Conservation (phyloP, 2,888 invertebrate species). For the Sericinus montela region DNA sequence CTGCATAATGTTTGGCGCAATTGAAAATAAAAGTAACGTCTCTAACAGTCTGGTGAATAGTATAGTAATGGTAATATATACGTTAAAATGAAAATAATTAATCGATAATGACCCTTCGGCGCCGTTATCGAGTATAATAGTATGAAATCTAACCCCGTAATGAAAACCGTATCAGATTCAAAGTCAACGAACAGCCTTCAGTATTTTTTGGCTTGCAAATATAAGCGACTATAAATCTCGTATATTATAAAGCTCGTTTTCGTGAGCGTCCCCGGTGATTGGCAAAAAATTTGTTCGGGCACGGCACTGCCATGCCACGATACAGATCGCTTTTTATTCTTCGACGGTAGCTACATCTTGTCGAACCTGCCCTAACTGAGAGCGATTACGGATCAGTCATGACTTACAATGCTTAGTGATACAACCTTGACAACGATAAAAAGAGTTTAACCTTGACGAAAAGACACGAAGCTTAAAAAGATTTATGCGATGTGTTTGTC, state of each 20-base stretch:
- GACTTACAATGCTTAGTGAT: constrained; percentile 23
- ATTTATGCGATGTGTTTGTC: constrained; percentile 5
- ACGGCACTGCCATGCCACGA: constrained; percentile 61
- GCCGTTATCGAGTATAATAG: background rate
- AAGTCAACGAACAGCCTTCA: background rate
- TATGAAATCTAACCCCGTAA: background rate
- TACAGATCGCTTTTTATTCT: constrained; percentile 57
- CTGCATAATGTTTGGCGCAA: no score
- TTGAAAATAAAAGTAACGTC: no score
- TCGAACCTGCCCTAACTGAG: constrained; percentile 58
- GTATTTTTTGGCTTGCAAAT: constrained; percentile 45
- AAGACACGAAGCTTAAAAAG: constrained; percentile 11
- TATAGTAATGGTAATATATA: no score
- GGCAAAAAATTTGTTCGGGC: constrained; percentile 62
- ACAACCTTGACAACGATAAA: constrained; percentile 19
- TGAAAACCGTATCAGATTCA: background rate
- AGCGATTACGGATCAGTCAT: constrained; percentile 35
- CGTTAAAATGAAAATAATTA: no score
- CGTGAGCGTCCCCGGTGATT: constrained; percentile 57
- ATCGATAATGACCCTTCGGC: no score
- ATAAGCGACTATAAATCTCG: constrained; percentile 56
- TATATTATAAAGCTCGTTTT: constrained; percentile 55
- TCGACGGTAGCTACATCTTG: constrained; percentile 52
- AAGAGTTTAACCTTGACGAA: constrained; percentile 15
- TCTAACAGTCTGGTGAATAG: no score